Evolutionary conservation across 2,888 invertebrate genomes (phyloP).

Genomic region (Scrobipalpa atriplicella): DNA sequence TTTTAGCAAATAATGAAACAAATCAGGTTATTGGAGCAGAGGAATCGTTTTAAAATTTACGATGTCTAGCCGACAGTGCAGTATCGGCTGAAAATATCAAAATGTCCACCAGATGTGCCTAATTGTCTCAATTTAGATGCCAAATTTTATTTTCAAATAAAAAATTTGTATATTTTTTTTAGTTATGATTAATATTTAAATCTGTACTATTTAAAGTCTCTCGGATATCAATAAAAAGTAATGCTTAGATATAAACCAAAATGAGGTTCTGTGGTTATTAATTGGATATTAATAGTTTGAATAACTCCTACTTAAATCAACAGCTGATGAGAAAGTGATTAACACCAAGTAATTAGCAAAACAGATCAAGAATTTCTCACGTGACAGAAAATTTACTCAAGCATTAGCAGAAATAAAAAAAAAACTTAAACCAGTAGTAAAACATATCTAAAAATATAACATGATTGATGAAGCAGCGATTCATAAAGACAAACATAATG

Average conservation of each 20-base stretch:
- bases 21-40: conserved; percentile 36
- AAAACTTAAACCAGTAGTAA: neutral
- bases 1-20: conserved; percentile 30
- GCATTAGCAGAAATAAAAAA: neutral
- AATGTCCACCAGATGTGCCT: neutral
- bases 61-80: conserved; percentile 44
- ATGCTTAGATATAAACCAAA: neutral
- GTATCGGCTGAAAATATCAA: neutral
- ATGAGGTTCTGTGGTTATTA: neutral
- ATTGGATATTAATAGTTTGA: neutral
- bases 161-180: no score
- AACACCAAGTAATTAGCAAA: neutral
- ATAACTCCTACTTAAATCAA: neutral
- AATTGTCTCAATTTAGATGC: neutral
- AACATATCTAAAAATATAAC: neutral
- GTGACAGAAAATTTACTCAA: neutral
- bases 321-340: neutral
- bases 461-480: conserved; percentile 9
- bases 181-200: no score
- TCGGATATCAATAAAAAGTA: neutral
- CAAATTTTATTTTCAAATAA: neutral
- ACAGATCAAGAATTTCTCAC: neutral
- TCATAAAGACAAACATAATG: conserved; percentile 2
- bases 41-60: conserved; percentile 42
- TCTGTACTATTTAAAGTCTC: no score